Conservation (phyloP, 2,888 invertebrate species). For the Drosophila multiciliata region DNA sequence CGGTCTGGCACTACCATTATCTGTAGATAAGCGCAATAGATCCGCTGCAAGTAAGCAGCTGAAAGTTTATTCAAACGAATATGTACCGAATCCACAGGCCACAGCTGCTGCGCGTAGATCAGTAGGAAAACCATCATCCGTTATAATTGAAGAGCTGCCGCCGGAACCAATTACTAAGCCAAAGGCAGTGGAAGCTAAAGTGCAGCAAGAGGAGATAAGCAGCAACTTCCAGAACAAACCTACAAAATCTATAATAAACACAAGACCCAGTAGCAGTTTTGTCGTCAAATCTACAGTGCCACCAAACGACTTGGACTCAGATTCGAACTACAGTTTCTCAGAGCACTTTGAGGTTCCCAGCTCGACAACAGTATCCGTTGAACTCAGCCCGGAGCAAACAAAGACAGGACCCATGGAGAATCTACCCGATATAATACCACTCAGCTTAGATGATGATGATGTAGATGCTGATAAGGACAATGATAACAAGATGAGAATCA, state of each 20-base stretch:
- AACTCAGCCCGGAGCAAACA: background rate
- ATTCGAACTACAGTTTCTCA: conserved; percentile 85
- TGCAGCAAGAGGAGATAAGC: conserved; percentile 47
- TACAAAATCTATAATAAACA: background rate
- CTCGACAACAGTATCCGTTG: conserved; percentile 32
- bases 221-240: conserved; percentile 46
- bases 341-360: conserved; percentile 82
- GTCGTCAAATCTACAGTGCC: conserved; percentile 3
- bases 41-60: background rate
- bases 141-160: conserved; percentile 8
- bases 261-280: conserved; percentile 2
- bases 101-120: conserved; percentile 39
- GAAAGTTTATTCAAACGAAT: conserved; percentile 37
- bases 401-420: conserved; percentile 64
- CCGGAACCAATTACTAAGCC: background rate
- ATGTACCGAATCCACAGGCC: conserved; percentile 63
- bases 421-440: conserved; percentile 82
- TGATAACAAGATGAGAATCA: conserved; percentile 22
- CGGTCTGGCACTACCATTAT: conserved; percentile 66
- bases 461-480: conserved; percentile 12
- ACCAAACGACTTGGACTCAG: conserved; percentile 78
- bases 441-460: conserved; percentile 20
- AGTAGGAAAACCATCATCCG: conserved; percentile 1
- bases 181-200: background rate
- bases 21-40: conserved; percentile 36